Evolutionary conservation across 2,888 invertebrate genomes (phyloP).

Genomic region (Apoderus coryli): DNA sequence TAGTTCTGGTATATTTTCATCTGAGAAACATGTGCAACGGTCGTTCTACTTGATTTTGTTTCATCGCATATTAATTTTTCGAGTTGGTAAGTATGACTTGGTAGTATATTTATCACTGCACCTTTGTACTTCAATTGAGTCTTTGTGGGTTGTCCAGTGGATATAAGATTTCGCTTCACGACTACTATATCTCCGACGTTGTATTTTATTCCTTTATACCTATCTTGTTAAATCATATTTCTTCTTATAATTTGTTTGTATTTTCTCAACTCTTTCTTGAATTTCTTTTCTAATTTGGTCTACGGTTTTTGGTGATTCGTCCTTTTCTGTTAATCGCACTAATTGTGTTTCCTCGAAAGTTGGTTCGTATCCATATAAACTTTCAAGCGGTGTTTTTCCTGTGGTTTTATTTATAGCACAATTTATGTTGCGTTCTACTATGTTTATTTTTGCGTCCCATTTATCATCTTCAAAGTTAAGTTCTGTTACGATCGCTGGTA

Average conservation of each 20-base stretch:
- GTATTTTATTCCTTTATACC: not conserved
- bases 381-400: slow-evolving; percentile 15
- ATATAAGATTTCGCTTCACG: not conserved
- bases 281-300: not conserved
- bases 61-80: too few relatives aligned
- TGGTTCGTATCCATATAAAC: slow-evolving; percentile 12
- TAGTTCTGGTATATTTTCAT: too few relatives aligned
- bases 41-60: too few relatives aligned
- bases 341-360: not conserved
- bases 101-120: not conserved
- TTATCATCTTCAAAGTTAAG: slow-evolving; percentile 3
- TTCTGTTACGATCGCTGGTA: slow-evolving; percentile 10
- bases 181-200: slow-evolving; percentile 1
- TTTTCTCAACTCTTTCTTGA: slow-evolving; percentile 1
- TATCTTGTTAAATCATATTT: slow-evolving; percentile 2
- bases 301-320: too few relatives aligned
- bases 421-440: slow-evolving; percentile 16
- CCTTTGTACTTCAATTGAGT: slow-evolving; percentile 1
- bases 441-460: slow-evolving; percentile 12
- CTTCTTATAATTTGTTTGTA: slow-evolving; percentile 3
- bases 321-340: not conserved
- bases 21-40: too few relatives aligned
- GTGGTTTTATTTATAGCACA: slow-evolving; percentile 14
- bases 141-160: not conserved
- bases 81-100: not conserved